A percentile compares a stretch with the other conserved stretches of the same genome.
phyloP scores from a whole-genome alignment of 2,797 vertebrate species.

The Tokudaia tokunoshimensis region DNA sequence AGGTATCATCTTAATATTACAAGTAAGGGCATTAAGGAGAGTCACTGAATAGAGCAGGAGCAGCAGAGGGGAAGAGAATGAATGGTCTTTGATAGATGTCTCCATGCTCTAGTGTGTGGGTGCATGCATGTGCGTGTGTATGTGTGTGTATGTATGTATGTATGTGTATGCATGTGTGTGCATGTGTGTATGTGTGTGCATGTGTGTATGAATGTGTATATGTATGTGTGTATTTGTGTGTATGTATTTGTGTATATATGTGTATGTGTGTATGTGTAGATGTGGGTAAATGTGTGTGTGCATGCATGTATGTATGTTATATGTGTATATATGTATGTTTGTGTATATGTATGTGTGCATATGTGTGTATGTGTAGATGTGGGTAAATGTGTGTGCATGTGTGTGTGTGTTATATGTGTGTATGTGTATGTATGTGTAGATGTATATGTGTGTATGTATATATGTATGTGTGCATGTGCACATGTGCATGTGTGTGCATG shows the following conservation, averaged over 20 bases:
- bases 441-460: too few relatives aligned
- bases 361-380: not conserved
- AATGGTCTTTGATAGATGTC: not conserved
- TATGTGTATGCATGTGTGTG: not conserved
- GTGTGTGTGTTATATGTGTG: too few relatives aligned
- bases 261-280: too few relatives aligned
- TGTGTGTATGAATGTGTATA: too few relatives aligned
- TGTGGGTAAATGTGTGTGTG: not conserved
- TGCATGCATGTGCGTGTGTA: not conserved
- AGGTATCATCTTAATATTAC: not conserved
- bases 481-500: too few relatives aligned
- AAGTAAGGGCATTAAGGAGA: constrained; percentile 33
- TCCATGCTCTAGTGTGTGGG: not conserved
- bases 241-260: too few relatives aligned
- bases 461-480: too few relatives aligned
- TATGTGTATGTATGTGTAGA: too few relatives aligned
- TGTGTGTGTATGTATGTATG: not conserved
- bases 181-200: too few relatives aligned
- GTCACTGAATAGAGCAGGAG: not conserved
- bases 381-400: too few relatives aligned
- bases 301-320: not conserved
- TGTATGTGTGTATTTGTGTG: too few relatives aligned
- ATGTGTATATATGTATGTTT: not conserved
- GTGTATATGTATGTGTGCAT: not conserved
- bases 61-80: not conserved